Evolutionary conservation across 1,140 invertebrate genomes (phyloP), one percentile per base, ranked within the genome.

Genomic region (Macrosteles quadrilineatus): DNA sequence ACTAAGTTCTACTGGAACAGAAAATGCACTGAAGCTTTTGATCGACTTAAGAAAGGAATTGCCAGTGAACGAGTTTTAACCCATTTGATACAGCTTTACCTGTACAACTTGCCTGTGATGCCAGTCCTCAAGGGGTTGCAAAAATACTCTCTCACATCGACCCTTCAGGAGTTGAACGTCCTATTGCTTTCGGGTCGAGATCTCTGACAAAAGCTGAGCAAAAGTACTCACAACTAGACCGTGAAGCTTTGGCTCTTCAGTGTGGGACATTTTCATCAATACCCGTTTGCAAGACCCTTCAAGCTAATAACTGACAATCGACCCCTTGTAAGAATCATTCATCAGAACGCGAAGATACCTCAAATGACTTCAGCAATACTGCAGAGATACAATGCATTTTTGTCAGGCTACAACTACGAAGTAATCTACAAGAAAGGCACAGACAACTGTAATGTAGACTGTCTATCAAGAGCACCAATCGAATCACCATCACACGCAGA

Each of bases 41-140:
- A n/a, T n/a, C n/a, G n/a, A n/a, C n/a, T n/a, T n/a, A n/a, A n/a
- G n/a, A n/a, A n/a, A n/a, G n/a, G n/a, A 40, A 40, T 17, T 40
- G 17, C 6, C 6, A 40, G 6, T 9, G 17, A 40, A 40, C 6
- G 17, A 9, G 36, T 17, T 9, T 75, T 25, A 71, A 43, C 67
- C 75, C 78, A 53, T 85, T 78, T 72, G 78, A 85, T 50, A 74
- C 77, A 27, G 68, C 75, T 9, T 71, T 75, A 55, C 70, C 76
- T 27, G 66, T 85, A 1, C 72, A 80, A 17, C 43, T 86, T 29
- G 76, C 82, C 14, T 80, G 80, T 23, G 85, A 87, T 77, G 82
- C 83, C n/a, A 81, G 78, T 43, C 68, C 76, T 0, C 79, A 79
- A 73, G 84, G 82, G 17, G 73, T 86, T 2, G 82, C 65, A 21